These are phyloP conservation scores for Lordiphosa fenestrarum DNA, from an alignment of 2,888 invertebrate species.

Conservation along the genomic window DNA sequence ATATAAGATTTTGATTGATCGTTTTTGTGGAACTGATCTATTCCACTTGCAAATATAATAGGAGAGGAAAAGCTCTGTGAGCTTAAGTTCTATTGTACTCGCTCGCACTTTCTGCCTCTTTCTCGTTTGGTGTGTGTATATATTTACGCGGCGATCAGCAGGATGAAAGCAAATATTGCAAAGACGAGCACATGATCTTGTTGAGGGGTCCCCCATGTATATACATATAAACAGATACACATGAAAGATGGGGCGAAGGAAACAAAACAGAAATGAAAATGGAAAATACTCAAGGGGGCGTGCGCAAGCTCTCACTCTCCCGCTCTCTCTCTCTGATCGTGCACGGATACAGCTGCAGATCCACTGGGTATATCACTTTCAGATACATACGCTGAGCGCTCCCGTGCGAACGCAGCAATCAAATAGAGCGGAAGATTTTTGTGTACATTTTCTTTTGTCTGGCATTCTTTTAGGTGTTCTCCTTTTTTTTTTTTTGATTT, in stretches of 20 bases:
- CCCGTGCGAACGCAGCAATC: conserved; percentile 48
- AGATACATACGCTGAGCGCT: conserved; percentile 64
- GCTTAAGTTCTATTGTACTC: too few relatives aligned
- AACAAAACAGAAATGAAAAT: neutral
- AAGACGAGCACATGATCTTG: too few relatives aligned
- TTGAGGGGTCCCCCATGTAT: neutral
- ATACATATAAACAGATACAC: conserved; percentile 2
- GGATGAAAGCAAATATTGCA: too few relatives aligned
- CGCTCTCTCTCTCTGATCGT: neutral
- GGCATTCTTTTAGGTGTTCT: too few relatives aligned
- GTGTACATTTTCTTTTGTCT: conserved; percentile 5
- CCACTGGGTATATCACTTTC: conserved; percentile 47
- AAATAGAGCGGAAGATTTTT: conserved; percentile 42
- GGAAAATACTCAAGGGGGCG: neutral
- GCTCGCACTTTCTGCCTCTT: too few relatives aligned
- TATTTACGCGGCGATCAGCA: too few relatives aligned
- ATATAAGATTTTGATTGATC: too few relatives aligned
- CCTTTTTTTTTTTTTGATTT: conserved; percentile 20
- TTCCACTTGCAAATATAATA: too few relatives aligned
- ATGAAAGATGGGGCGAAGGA: neutral
- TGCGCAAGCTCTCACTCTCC: conserved; percentile 9
- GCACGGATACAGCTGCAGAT: conserved; percentile 19
- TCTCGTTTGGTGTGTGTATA: too few relatives aligned
- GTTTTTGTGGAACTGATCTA: too few relatives aligned
- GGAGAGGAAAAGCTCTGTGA: too few relatives aligned